Percentiles rank a stretch among this genome's conserved stretches.
These are phyloP conservation scores for western clawed frog (Xenopus tropicalis) DNA, from an alignment of 2,113 vertebrate genomes.

Conservation along the genomic window DNA sequence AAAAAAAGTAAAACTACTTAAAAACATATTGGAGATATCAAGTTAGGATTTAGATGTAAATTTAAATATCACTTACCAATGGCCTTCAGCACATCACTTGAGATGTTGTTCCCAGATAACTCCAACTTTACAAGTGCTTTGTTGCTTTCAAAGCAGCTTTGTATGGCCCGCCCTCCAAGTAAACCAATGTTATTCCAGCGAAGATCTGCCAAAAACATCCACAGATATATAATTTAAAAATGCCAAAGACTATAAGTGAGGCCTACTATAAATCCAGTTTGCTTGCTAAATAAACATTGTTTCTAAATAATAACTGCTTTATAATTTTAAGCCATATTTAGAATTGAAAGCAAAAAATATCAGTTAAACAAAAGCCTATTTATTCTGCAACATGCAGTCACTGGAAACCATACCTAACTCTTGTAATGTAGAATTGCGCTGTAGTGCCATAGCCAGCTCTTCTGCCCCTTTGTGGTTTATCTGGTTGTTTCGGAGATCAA, in stretches of 20 bases:
- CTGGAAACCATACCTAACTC: constrained; percentile 71
- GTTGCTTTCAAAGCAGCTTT: constrained; percentile 80
- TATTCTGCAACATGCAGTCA: no score
- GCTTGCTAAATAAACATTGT: no score
- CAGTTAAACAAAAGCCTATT: no score
- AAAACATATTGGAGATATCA: no score
- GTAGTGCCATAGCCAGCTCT: constrained; percentile 76
- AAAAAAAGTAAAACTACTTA: no score
- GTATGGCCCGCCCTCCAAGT: constrained; percentile 81
- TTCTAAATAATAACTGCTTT: no score
- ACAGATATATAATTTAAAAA: neutral
- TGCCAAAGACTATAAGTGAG: neutral
- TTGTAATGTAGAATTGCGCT: constrained; percentile 69
- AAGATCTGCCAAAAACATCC: constrained; percentile 69
- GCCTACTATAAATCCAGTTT: no score
- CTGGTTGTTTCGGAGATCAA: constrained; percentile 95
- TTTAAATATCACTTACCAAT: constrained; percentile 66
- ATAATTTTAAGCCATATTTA: no score
- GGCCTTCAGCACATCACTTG: constrained; percentile 80
- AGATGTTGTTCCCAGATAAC: constrained; percentile 89
- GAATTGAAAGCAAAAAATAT: no score
- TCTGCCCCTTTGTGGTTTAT: constrained; percentile 84
- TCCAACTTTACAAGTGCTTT: constrained; percentile 73
- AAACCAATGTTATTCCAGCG: constrained; percentile 94
- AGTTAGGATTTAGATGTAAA: no score